These are phyloP conservation scores for Mus minutoides DNA, from an alignment of 2,797 vertebrate genomes.

Conservation along the genomic window DNA sequence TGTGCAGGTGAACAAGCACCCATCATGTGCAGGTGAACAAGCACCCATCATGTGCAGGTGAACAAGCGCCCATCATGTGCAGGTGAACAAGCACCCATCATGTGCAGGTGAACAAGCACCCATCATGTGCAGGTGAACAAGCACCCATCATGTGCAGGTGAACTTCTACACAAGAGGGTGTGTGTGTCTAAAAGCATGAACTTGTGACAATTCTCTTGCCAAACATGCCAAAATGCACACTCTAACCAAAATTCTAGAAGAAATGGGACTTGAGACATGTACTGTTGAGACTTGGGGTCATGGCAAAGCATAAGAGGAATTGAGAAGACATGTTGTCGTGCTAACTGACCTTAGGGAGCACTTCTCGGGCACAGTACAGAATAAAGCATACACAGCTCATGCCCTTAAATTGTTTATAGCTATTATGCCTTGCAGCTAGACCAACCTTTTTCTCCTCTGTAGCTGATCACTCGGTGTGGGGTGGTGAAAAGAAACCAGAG, in stretches of 20 bases:
- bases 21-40: not conserved
- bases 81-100: not conserved
- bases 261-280: not conserved
- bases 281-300: not conserved
- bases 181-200: not conserved
- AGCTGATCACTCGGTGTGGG: not conserved
- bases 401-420: not conserved
- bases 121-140: no score
- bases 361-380: not conserved
- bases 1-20: not conserved
- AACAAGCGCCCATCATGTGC: no score
- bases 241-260: not conserved
- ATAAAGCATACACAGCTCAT: not conserved
- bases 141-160: no score
- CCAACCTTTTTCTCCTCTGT: not conserved
- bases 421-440: not conserved
- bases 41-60: no score
- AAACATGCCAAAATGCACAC: not conserved
- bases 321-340: not conserved
- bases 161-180: not conserved
- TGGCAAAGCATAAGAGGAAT: not conserved
- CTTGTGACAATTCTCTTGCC: not conserved
- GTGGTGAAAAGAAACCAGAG: not conserved
- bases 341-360: not conserved
- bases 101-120: no score